A percentile compares a stretch with the other conserved stretches of the same genome.
Conservation (phyloP, 1,140 invertebrate genomes). For the Caenorhabditis elegans region DNA sequence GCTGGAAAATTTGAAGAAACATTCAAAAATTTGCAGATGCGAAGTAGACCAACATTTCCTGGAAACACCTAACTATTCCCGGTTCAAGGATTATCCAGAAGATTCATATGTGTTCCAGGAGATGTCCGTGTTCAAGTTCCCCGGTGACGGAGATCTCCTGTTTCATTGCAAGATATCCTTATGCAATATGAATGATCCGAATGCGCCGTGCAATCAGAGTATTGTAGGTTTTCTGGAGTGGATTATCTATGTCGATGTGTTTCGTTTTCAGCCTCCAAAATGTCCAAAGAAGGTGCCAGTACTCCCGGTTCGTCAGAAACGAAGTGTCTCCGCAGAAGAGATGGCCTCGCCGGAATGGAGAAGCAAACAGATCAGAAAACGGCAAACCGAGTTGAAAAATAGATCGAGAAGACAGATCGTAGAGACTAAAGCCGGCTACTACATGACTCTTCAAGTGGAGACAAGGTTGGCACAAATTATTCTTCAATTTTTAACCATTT, state of each 20-base stretch:
- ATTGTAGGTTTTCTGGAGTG: constrained; percentile 57
- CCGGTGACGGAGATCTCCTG: constrained; percentile 60
- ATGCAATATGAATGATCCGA: constrained; percentile 55
- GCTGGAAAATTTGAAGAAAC: neutral
- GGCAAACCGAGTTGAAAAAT: constrained; percentile 15
- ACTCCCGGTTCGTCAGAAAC: constrained; percentile 3
- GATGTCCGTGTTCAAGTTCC: constrained; percentile 66
- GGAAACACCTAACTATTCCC: constrained; percentile 62
- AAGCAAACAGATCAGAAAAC: constrained; percentile 1
- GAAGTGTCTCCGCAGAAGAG: neutral
- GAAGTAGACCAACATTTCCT: constrained; percentile 63
- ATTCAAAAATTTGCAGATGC: constrained; percentile 53
- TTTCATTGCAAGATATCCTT: constrained; percentile 61
- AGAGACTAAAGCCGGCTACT: constrained; percentile 42
- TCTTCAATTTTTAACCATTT: neutral
- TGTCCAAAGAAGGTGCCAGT: constrained; percentile 42
- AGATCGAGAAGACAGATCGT: constrained; percentile 48
- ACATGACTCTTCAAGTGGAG: constrained; percentile 42
- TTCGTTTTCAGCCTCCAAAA: constrained; percentile 64
- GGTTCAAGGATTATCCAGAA: constrained; percentile 35
- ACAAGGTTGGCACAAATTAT: constrained; percentile 27
- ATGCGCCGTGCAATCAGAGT: constrained; percentile 52
- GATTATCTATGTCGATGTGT: no score
- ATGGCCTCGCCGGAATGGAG: neutral
- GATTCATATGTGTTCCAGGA: constrained; percentile 59